Evolutionary conservation across 2,797 vertebrate genomes (phyloP), one percentile per base, ranked within the genome.

Genomic region (Moxostoma hubbsi): DNA sequence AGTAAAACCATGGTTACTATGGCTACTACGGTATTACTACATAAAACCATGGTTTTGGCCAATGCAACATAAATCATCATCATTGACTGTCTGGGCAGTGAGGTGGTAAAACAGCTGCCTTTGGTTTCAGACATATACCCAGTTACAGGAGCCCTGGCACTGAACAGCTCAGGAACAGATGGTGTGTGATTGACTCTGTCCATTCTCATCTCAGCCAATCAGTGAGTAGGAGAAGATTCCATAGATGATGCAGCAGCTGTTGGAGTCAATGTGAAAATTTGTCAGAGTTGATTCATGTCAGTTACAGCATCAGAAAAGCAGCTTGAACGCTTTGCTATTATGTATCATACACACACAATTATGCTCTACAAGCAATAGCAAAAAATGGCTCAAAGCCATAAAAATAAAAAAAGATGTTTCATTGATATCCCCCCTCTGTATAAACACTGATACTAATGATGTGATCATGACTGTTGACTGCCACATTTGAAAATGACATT

Each of bases 401-500:
- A 18, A 18, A 18, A 18, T 1, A 18, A 18, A 8, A 49, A 12
- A 46, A 46, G 24, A 15, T 16, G 9, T 5, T 72, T 71, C 5
- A 13, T 18, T 54, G 5, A 55, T 54, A 24, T 15, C 7, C 8
- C 55, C 10, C 3, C 15, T 72, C 10, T 24, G 24, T 24, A 24
- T 24, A 24, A 24, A 24, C 24, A 24, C 24, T 24, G 24, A 24
- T 24, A 24, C 24, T 24, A 24, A 58, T 59, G 45, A 5, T 49
- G 16, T 73, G 57, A 61, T 24, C 11, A 24, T 50, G 57, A 61
- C 7, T 45, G 15, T 45, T 59, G 55, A 24, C 57, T 24, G 70
- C 45, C 61, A 24, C 50, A 73, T 47, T 72, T 59, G 45, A 72
- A 72, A 16, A 73, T 73, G 70, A 73, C 5, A 13, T 15, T 6